Evolutionary conservation across 2,888 invertebrate genomes (phyloP).

Genomic region (Cryptocephalus moraei): DNA sequence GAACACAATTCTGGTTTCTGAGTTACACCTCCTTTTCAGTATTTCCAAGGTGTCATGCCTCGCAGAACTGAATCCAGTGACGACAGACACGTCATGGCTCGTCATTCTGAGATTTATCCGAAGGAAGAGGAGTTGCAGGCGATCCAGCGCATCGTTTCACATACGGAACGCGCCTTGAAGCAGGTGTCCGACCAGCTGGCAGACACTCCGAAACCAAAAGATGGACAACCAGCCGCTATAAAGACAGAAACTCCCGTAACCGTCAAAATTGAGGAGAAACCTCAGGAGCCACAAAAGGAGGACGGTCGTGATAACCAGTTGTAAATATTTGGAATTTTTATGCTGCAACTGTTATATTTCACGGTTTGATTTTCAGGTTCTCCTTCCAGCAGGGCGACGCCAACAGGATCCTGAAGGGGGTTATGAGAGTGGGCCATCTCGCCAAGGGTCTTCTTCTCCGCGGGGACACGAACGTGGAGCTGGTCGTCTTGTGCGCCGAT

Average conservation of each 20-base stretch:
- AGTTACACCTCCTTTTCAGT: constrained; percentile 38
- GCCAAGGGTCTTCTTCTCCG: constrained; percentile 83
- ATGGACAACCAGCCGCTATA: constrained; percentile 14
- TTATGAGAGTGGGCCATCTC: constrained; percentile 90
- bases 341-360: neutral
- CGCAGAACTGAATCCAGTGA: constrained; percentile 88
- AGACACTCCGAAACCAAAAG: constrained; percentile 41
- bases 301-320: constrained; percentile 75
- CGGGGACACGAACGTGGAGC: constrained; percentile 80
- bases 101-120: constrained; percentile 91
- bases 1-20: too few species aligned
- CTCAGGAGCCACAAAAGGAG: constrained; percentile 37
- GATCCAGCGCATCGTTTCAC: constrained; percentile 85
- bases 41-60: constrained; percentile 43
- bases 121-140: constrained; percentile 79
- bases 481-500: constrained; percentile 91
- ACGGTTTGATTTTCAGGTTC: constrained; percentile 35
- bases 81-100: constrained; percentile 89
- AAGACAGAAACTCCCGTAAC: constrained; percentile 32
- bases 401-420: constrained; percentile 79
- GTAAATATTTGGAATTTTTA: constrained; percentile 40
- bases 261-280: constrained; percentile 36
- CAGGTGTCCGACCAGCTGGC: constrained; percentile 84
- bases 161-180: constrained; percentile 90
- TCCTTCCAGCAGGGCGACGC: constrained; percentile 57